Percentiles rank a stretch among this genome's conserved stretches.
phyloP scores from a whole-genome alignment of 2,797 vertebrate species.

The Pagetopsis macropterus region DNA sequence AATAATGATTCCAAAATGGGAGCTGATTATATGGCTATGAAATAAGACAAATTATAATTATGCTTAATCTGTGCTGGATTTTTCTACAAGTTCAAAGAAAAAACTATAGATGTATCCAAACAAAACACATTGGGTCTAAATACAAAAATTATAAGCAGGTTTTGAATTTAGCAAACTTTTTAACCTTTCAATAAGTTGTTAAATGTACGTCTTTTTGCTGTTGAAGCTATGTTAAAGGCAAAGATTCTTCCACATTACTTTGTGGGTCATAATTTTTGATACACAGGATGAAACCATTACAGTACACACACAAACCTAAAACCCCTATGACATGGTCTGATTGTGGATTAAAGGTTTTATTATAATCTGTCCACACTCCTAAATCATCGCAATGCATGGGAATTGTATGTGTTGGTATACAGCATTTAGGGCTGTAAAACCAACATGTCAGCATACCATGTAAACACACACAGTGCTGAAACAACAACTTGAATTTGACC shows the following conservation, averaged over 20 bases:
- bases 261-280: not conserved
- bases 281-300: not conserved
- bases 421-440: conserved; percentile 9
- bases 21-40: too few relatives aligned
- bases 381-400: not conserved
- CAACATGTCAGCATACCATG: conserved; percentile 33
- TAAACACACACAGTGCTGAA: conserved; percentile 27
- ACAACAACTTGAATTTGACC: conserved; percentile 52
- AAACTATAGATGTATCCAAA: too few relatives aligned
- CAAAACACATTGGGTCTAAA: too few relatives aligned
- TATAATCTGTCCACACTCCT: too few relatives aligned
- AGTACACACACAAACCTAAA: not conserved
- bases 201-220: not conserved
- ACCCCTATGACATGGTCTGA: not conserved
- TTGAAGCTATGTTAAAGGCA: conserved; percentile 7
- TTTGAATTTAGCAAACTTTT: too few relatives aligned
- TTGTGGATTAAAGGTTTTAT: not conserved
- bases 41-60: too few relatives aligned
- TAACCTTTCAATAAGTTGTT: too few relatives aligned
- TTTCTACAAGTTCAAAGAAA: too few relatives aligned
- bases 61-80: too few relatives aligned
- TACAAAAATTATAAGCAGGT: too few relatives aligned
- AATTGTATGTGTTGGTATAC: conserved; percentile 2
- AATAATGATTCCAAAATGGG: too few relatives aligned
- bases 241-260: conserved; percentile 19